Percentiles rank a stretch among this genome's conserved stretches.
Evolutionary conservation across 2,797 vertebrate species (phyloP).

Genomic region (Taeniopygia guttata): DNA sequence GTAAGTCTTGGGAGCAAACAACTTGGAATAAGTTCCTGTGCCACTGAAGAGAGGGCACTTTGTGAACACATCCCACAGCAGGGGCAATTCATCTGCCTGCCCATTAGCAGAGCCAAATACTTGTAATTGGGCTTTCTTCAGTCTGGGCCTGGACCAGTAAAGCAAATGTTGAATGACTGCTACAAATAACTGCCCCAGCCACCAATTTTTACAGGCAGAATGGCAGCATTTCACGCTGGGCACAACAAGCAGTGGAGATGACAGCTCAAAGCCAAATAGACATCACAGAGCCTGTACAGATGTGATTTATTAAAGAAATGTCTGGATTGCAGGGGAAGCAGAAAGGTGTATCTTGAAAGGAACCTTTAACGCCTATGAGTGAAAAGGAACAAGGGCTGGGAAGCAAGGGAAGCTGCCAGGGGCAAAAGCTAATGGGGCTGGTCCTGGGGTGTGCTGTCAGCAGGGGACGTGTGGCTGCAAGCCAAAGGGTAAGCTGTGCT

Average conservation of each 20-base stretch:
- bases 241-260: conserved; percentile 23
- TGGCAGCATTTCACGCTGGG: conserved; percentile 5
- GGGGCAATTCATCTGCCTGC: neutral
- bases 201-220: conserved; percentile 4
- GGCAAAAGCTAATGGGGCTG: conserved; percentile 26
- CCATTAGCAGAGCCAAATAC: neutral
- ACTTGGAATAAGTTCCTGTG: neutral
- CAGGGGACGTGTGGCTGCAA: neutral
- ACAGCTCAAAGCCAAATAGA: conserved; percentile 28
- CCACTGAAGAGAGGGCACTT: neutral
- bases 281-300: conserved; percentile 21
- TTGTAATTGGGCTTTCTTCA: neutral
- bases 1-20: neutral
- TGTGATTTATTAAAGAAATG: conserved; percentile 50
- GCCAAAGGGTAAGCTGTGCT: neutral
- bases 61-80: neutral
- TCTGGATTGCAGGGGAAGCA: conserved; percentile 44
- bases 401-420: conserved; percentile 16
- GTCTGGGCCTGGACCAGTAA: neutral
- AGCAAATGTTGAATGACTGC: neutral
- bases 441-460: conserved; percentile 4
- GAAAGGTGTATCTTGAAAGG: conserved; percentile 50
- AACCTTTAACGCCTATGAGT: conserved; percentile 16
- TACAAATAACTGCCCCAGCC: conserved; percentile 20
- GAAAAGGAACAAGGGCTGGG: neutral